Conservation (phyloP, 2,113 vertebrate genomes). For the Megaceryle maxima region DNA sequence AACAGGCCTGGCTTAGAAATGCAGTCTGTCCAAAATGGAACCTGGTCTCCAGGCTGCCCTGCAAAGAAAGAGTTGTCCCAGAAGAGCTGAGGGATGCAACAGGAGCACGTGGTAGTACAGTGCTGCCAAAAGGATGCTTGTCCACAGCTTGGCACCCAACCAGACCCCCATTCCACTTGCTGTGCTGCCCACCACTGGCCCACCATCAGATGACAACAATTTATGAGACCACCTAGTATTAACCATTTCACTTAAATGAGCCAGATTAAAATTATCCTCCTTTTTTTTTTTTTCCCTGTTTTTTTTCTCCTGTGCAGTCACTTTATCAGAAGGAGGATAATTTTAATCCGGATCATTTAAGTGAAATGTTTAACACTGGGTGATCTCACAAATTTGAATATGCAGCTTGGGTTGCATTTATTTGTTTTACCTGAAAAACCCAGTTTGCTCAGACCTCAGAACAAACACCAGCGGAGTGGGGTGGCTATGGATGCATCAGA, state of each 20-base stretch:
- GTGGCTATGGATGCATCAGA: neutral
- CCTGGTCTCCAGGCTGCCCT: neutral
- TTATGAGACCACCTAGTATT: neutral
- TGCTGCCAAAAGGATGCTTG: neutral
- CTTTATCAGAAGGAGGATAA: no score
- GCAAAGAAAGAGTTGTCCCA: neutral
- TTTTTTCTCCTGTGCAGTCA: no score
- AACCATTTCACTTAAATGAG: neutral
- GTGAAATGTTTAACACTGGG: no score
- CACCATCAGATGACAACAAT: neutral
- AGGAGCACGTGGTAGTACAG: rapidly evolving
- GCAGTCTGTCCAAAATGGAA: neutral
- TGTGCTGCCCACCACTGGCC: neutral
- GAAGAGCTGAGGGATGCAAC: neutral
- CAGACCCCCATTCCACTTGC: rapidly evolving
- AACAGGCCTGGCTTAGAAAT: neutral
- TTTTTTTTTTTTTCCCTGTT: no score
- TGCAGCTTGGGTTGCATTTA: neutral
- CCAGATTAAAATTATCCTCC: neutral
- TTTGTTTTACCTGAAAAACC: rapidly evolving
- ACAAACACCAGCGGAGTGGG: neutral
- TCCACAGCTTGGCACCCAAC: rapidly evolving
- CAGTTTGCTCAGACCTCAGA: neutral
- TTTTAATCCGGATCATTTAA: no score
- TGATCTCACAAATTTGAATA: no score